Evolutionary conservation across 2,113 vertebrate genomes (phyloP).

Genomic region (Pelecanus crispus): DNA sequence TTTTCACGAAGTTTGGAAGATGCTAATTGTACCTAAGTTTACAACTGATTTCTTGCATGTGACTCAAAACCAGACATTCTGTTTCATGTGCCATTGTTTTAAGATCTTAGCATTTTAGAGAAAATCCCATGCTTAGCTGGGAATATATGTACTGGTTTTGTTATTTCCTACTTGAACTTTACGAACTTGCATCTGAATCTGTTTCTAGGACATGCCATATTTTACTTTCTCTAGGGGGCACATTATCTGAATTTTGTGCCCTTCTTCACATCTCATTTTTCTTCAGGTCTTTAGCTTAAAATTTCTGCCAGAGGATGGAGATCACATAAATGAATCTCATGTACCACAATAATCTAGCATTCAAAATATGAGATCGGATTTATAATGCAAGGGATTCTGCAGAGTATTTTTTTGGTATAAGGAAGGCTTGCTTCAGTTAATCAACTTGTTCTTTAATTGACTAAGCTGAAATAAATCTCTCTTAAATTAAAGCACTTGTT

Average conservation of each 20-base stretch:
- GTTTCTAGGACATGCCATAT: neutral
- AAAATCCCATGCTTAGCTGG: neutral
- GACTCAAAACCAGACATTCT: neutral
- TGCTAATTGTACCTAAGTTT: neutral
- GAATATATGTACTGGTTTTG: neutral
- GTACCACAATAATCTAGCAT: neutral
- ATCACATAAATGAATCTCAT: neutral
- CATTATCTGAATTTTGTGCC: neutral
- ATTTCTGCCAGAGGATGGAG: neutral
- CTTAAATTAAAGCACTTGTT: neutral
- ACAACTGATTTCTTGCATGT: neutral
- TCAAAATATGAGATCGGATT: neutral
- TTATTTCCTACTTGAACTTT: neutral
- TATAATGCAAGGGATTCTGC: neutral
- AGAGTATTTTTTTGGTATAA: neutral
- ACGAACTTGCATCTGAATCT: neutral
- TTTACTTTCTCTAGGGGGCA: neutral
- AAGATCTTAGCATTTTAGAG: neutral
- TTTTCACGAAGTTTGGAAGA: neutral
- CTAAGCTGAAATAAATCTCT: neutral
- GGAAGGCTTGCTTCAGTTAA: neutral
- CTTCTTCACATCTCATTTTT: neutral
- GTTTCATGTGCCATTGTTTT: neutral
- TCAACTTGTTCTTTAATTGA: neutral
- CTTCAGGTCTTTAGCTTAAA: neutral